Evolutionary conservation across 2,797 vertebrate species (phyloP).

Genomic region (Caiman crocodilus): DNA sequence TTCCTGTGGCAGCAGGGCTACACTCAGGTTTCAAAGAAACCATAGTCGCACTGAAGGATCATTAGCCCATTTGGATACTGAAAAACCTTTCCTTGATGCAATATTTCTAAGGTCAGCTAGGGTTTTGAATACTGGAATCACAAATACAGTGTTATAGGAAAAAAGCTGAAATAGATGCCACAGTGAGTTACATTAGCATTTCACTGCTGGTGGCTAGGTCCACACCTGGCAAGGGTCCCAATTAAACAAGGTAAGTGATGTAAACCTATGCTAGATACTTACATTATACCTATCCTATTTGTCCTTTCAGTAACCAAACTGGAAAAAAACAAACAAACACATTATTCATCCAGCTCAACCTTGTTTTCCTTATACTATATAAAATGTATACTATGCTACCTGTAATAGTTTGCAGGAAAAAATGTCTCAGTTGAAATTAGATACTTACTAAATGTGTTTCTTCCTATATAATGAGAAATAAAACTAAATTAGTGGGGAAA

Average conservation of each 20-base stretch:
- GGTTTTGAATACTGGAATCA: not conserved
- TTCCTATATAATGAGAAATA: no score
- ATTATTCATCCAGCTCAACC: no score
- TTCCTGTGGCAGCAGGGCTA: not conserved
- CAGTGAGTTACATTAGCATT: not conserved
- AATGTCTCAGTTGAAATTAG: no score
- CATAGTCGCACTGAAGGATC: not conserved
- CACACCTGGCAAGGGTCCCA: not conserved
- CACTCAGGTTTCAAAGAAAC: not conserved
- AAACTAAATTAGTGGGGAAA: no score
- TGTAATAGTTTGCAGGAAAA: no score
- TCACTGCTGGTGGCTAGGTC: not conserved
- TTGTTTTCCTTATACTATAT: no score
- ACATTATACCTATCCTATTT: no score
- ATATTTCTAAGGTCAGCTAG: not conserved
- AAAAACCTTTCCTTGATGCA: not conserved
- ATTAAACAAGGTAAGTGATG: constrained; percentile 36
- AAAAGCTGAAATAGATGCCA: not conserved
- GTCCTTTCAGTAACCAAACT: no score
- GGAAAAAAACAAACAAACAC: no score
- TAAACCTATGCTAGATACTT: not conserved
- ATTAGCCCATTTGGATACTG: not conserved
- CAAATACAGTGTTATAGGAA: not conserved
- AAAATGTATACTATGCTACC: no score
- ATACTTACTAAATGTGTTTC: no score